Evolutionary conservation across 2,797 vertebrate species (phyloP).

Genomic region (Sitta carolinensis): DNA sequence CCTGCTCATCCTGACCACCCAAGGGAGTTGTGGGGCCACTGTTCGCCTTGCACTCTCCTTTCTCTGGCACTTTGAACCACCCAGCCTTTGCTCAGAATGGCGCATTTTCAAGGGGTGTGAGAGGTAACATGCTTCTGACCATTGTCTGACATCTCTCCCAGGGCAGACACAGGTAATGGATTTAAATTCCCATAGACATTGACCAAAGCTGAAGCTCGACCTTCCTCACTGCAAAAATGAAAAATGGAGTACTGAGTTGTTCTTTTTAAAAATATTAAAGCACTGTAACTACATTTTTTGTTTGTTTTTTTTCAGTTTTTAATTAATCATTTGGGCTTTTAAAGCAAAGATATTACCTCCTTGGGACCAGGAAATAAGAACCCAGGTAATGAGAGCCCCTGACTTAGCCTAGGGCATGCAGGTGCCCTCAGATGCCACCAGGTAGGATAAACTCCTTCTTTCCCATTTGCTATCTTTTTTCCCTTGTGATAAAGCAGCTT

Average conservation of each 20-base stretch:
- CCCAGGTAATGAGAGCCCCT: neutral
- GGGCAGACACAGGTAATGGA: fast-evolving
- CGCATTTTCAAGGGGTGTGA: neutral
- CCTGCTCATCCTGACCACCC: neutral
- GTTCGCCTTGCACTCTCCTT: fast-evolving
- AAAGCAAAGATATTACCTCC: neutral
- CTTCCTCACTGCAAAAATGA: neutral
- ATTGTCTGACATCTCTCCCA: too few species aligned
- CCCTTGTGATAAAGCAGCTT: neutral
- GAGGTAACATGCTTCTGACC: fast-evolving
- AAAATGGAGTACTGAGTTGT: too few species aligned
- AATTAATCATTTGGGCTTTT: neutral
- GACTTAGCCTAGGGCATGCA: neutral
- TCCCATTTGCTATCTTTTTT: neutral
- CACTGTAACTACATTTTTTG: fast-evolving
- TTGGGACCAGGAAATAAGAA: neutral
- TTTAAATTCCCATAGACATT: neutral
- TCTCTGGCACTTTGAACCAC: neutral
- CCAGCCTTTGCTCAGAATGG: neutral
- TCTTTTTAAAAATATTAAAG: neutral
- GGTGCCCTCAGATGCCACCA: neutral
- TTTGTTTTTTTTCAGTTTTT: neutral
- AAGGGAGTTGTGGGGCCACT: neutral
- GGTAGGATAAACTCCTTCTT: fast-evolving
- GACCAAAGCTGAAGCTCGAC: neutral